Conservation (phyloP, 2,888 invertebrate species). For the Perizoma affinitatum region DNA sequence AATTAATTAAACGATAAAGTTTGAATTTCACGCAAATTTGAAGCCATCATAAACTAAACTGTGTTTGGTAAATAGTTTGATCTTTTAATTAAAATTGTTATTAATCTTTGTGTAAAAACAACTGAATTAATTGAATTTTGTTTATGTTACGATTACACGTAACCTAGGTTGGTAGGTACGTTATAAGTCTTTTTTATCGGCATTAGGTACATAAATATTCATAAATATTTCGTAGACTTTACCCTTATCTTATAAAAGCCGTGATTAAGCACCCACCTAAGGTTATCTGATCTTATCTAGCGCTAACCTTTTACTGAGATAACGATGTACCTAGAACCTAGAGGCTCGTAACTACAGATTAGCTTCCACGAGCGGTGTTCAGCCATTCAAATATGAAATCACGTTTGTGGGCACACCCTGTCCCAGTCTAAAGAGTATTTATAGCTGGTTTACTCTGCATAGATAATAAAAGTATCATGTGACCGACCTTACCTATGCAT, state of each 20-base stretch:
- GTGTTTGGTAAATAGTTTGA: slow-evolving; percentile 80
- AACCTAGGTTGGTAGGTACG: slow-evolving; percentile 1
- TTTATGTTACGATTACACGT: slow-evolving; percentile 29
- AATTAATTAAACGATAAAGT: slow-evolving; percentile 71
- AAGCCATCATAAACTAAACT: slow-evolving; percentile 76
- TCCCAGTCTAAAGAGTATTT: background rate
- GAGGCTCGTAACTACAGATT: slow-evolving; percentile 12
- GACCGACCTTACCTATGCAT: too few relatives aligned
- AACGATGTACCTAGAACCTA: too few relatives aligned
- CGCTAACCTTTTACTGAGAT: too few relatives aligned
- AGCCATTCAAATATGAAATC: slow-evolving; percentile 49
- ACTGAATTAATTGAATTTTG: slow-evolving; percentile 27
- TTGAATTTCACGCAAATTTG: slow-evolving; percentile 80
- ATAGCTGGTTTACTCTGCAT: too few relatives aligned
- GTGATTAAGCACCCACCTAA: too few relatives aligned
- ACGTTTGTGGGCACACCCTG: slow-evolving; percentile 40
- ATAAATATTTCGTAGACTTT: too few relatives aligned
- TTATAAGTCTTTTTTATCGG: too few relatives aligned
- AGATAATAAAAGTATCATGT: too few relatives aligned
- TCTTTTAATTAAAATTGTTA: slow-evolving; percentile 79
- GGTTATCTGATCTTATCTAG: too few relatives aligned
- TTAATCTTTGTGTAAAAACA: slow-evolving; percentile 62
- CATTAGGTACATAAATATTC: too few relatives aligned
- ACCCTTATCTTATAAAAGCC: too few relatives aligned
- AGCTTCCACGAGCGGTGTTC: slow-evolving; percentile 33